Conservation (phyloP, 23 tunicate species). For the Trididemnum clinides region DNA sequence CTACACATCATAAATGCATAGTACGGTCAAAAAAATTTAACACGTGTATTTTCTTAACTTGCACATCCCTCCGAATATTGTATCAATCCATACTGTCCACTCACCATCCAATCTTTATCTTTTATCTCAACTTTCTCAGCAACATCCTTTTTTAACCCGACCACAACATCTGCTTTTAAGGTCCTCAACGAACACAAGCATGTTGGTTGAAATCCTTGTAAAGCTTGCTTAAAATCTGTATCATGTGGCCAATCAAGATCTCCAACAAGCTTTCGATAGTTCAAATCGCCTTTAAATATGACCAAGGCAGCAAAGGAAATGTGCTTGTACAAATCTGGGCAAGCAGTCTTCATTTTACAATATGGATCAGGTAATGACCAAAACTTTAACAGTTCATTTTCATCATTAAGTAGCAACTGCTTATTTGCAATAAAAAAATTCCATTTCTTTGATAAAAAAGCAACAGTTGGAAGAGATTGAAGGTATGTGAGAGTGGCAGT, state of each 20-base stretch:
- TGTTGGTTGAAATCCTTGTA: constrained; percentile 66
- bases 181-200: constrained; percentile 75
- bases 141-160: constrained; percentile 58
- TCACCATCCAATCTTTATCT: constrained; percentile 91
- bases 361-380: constrained; percentile 69
- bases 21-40: too few species aligned
- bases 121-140: constrained; percentile 21
- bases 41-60: too few species aligned
- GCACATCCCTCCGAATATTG: too few species aligned
- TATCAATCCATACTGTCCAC: constrained; percentile 87
- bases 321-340: constrained; percentile 39
- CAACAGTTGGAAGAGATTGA: neutral
- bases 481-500: constrained; percentile 23
- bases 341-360: constrained; percentile 34
- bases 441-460: constrained; percentile 32
- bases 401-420: constrained; percentile 18
- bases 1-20: too few species aligned
- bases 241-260: constrained; percentile 83
- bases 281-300: constrained; percentile 86
- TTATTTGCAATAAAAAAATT: neutral
- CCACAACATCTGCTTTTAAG: constrained; percentile 83
- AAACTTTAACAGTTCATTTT: constrained; percentile 37
- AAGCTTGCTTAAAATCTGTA: constrained; percentile 50
- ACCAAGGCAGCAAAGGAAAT: constrained; percentile 31
- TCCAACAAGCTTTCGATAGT: constrained; percentile 83